Evolutionary conservation across 2,888 invertebrate genomes (phyloP).

Genomic region (Pyrochroa serraticornis): DNA sequence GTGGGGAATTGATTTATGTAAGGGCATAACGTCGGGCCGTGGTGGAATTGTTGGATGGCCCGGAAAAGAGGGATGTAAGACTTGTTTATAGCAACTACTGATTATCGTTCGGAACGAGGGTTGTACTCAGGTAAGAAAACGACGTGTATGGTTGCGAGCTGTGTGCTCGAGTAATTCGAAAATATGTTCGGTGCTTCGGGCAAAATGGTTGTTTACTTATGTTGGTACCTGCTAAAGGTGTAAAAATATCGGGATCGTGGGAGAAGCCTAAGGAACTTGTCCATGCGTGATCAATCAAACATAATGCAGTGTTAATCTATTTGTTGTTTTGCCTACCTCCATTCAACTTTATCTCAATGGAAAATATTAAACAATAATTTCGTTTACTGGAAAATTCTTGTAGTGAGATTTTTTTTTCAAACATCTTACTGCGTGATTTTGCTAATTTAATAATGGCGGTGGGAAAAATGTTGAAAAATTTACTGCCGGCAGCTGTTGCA

Average conservation of each 20-base stretch:
- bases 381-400: too few species aligned
- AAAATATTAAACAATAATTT: too few species aligned
- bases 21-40: conserved; percentile 1
- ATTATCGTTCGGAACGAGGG: conserved; percentile 30
- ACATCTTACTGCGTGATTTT: not conserved
- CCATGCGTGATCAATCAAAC: not conserved
- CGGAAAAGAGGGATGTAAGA: conserved; percentile 19
- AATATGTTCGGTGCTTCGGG: conserved; percentile 11
- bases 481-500: not conserved
- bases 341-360: too few species aligned
- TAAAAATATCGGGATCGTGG: conserved; percentile 9
- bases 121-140: conserved; percentile 27
- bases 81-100: conserved; percentile 32
- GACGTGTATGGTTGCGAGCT: conserved; percentile 9
- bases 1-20: not conserved
- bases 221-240: conserved; percentile 20
- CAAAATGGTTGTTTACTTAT: not conserved
- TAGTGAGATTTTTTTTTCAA: too few species aligned
- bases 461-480: not conserved
- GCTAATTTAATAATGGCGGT: not conserved
- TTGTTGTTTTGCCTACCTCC: not conserved
- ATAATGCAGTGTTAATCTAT: not conserved
- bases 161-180: conserved; percentile 18
- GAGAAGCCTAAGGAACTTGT: not conserved
- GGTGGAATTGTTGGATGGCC: conserved; percentile 18